A percentile compares a stretch with the other conserved stretches of the same genome.
phyloP scores from a whole-genome alignment of 2,888 invertebrate genomes.

The Julus scandinavius region DNA sequence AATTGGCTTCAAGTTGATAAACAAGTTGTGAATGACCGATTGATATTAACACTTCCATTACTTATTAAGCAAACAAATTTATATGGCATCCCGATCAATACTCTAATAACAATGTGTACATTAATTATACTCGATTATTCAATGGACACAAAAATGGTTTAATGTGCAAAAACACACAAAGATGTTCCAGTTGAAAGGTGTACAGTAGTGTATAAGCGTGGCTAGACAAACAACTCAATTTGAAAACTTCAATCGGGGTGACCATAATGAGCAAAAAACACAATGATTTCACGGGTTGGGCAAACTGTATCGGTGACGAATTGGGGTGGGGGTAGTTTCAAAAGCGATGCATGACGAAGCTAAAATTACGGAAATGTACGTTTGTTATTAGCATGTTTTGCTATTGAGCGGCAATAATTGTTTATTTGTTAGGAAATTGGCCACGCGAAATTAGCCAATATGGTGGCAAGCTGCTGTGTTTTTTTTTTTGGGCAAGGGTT shows the following conservation, averaged over 20 bases:
- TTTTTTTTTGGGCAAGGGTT: not conserved
- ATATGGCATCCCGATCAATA: too few relatives aligned
- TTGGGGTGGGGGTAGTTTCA: conserved; percentile 29
- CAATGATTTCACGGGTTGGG: conserved; percentile 24
- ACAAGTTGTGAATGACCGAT: too few relatives aligned
- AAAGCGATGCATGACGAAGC: conserved; percentile 26
- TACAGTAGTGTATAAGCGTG: not conserved
- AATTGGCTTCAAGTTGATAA: too few relatives aligned
- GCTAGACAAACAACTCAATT: conserved; percentile 19
- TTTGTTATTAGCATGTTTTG: conserved; percentile 29
- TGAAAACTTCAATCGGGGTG: not conserved
- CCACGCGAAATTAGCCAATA: not conserved
- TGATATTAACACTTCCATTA: too few relatives aligned
- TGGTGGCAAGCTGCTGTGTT: not conserved
- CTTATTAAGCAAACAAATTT: too few relatives aligned
- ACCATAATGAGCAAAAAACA: conserved; percentile 23
- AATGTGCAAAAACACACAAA: not conserved
- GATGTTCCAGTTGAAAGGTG: not conserved
- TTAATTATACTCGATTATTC: too few relatives aligned
- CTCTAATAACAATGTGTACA: too few relatives aligned
- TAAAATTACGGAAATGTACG: not conserved
- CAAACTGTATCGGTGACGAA: conserved; percentile 29
- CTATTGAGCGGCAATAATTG: conserved; percentile 30
- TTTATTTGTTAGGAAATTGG: conserved; percentile 13
- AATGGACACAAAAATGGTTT: not conserved